Evolutionary conservation across 2,888 invertebrate genomes (phyloP).

Genomic region (Endomychus coccineus): DNA sequence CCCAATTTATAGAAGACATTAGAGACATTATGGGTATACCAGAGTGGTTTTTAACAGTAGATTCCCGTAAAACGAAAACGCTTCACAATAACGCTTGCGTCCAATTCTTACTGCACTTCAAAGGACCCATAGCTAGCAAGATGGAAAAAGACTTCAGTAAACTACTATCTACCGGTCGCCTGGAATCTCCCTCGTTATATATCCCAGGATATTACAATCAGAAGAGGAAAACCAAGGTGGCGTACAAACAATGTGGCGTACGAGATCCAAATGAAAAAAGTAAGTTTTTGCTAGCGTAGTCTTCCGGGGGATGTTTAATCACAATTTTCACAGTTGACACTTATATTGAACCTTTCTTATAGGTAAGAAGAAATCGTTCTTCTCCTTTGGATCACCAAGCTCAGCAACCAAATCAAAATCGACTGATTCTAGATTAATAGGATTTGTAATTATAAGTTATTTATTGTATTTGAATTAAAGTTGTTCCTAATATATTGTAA

Average conservation of each 20-base stretch:
- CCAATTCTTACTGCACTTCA: constrained; percentile 81
- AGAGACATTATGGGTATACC: constrained; percentile 78
- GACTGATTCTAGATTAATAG: neutral
- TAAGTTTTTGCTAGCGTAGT: no score
- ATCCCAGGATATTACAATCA: constrained; percentile 68
- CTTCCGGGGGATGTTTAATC: no score
- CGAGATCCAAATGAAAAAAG: constrained; percentile 67
- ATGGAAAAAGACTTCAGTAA: constrained; percentile 75
- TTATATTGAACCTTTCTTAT: neutral
- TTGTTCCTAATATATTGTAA: no score
- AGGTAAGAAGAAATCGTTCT: neutral
- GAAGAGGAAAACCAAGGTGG: constrained; percentile 63
- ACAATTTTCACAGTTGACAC: neutral
- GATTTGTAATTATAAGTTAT: constrained; percentile 1
- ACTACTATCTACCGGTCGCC: constrained; percentile 63
- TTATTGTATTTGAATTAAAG: constrained; percentile 3
- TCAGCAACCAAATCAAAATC: neutral
- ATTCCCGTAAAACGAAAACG: constrained; percentile 69
- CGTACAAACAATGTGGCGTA: constrained; percentile 69
- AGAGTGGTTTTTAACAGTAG: constrained; percentile 83
- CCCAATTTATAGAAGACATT: constrained; percentile 76
- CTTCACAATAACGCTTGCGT: constrained; percentile 74
- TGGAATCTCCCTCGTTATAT: constrained; percentile 67
- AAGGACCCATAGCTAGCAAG: constrained; percentile 69
- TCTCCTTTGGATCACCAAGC: no score